These are phyloP conservation scores for Etheostoma nigrum DNA, from an alignment of 2,797 vertebrate species.

Conservation along the genomic window DNA sequence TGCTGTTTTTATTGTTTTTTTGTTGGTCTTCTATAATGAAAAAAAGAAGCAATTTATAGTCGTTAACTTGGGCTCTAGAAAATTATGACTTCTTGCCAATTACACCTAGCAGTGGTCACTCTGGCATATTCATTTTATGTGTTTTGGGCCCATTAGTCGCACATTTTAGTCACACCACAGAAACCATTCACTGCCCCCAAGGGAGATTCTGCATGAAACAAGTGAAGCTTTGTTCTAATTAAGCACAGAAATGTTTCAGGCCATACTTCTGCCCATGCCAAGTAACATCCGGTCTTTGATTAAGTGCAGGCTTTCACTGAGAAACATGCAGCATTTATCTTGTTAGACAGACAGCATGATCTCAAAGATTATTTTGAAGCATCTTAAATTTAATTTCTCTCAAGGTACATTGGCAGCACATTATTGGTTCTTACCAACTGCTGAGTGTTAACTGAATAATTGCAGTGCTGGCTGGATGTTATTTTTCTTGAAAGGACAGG, in stretches of 20 bases:
- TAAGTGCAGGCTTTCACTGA: conserved; percentile 34
- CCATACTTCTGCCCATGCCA: conserved; percentile 26
- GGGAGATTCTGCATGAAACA: conserved; percentile 54
- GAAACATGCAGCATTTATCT: conserved; percentile 27
- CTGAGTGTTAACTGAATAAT: conserved; percentile 47
- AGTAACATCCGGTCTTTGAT: conserved; percentile 50
- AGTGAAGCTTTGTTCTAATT: conserved; percentile 67
- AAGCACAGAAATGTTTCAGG: conserved; percentile 46
- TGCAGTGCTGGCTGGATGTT: conserved; percentile 41
- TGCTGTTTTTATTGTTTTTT: neutral
- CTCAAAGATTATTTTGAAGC: conserved; percentile 31
- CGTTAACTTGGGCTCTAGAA: neutral
- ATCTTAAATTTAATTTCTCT: conserved; percentile 36
- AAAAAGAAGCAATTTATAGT: neutral
- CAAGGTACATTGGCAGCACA: conserved; percentile 22
- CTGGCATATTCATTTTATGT: neutral
- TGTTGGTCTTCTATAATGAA: neutral
- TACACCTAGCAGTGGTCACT: neutral
- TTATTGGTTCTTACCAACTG: conserved; percentile 17
- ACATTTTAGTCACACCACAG: conserved; percentile 49
- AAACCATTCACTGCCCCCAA: conserved; percentile 38
- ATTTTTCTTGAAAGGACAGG: conserved; percentile 47
- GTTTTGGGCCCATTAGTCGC: conserved; percentile 50
- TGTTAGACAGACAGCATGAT: conserved; percentile 24
- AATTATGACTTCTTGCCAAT: neutral